Percentiles rank a stretch among this genome's conserved stretches.
Conservation (phyloP, 2,113 vertebrate genomes). For the Sminthopsis crassicaudata region DNA sequence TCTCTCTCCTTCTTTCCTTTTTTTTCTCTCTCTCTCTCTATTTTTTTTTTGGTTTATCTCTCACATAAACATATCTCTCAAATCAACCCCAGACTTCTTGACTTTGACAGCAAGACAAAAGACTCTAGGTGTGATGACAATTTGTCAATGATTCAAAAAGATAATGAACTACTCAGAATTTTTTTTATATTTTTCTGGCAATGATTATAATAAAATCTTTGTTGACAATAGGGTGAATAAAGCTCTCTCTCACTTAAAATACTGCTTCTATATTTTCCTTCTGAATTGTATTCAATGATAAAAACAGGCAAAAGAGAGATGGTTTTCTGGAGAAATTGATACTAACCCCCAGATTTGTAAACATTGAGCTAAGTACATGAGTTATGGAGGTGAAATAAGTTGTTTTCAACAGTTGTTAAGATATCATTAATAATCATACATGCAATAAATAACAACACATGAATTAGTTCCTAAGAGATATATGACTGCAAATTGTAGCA, state of each 20-base stretch:
- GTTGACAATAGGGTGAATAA: conserved; percentile 8
- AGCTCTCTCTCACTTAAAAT: not conserved
- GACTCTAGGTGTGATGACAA: not conserved
- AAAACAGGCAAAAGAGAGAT: conserved; percentile 42
- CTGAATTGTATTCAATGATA: not conserved
- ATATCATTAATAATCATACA: conserved; percentile 96
- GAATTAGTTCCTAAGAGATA: conserved; percentile 94
- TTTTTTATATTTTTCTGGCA: not conserved
- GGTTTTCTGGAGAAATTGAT: conserved; percentile 73
- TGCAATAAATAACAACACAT: conserved; percentile 95
- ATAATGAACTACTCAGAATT: not conserved
- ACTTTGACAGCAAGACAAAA: not conserved
- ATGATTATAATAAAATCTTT: conserved; percentile 38
- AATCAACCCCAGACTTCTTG: conserved; percentile 3
- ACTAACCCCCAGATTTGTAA: conserved; percentile 70
- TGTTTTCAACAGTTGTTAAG: conserved; percentile 87
- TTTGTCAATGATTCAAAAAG: conserved; percentile 51
- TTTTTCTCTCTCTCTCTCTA: not conserved
- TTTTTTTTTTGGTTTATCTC: not conserved
- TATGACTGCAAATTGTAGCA: conserved; percentile 92
- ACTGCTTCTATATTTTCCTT: conserved; percentile 35
- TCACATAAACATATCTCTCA: not conserved
- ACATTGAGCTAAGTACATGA: conserved; percentile 80
- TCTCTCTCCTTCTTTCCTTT: not conserved
- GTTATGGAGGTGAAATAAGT: conserved; percentile 85